These are phyloP conservation scores for Acropora yongei DNA, from an alignment of 64 coral and sea anemone species.

Conservation along the genomic window DNA sequence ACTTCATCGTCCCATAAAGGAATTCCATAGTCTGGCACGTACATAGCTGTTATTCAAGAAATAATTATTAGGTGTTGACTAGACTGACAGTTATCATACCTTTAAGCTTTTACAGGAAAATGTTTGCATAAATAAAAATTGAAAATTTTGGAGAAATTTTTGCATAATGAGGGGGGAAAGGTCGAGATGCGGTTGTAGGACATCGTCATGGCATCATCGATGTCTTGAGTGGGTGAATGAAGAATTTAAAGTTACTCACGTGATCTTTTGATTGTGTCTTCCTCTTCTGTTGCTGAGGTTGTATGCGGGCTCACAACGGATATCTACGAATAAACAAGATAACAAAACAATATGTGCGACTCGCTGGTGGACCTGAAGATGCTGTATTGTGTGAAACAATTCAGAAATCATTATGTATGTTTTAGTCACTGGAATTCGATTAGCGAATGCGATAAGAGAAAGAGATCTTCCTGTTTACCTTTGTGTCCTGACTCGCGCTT, in stretches of 20 bases:
- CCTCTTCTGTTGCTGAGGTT: background rate
- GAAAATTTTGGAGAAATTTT: no score
- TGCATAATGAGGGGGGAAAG: no score
- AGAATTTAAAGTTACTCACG: background rate
- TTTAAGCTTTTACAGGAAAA: no score
- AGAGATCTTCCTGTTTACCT: background rate
- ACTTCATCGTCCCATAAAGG: background rate
- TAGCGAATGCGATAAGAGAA: background rate
- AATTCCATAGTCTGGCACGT: constrained; percentile 7
- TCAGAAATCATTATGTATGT: no score
- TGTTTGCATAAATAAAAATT: no score
- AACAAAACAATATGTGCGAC: background rate
- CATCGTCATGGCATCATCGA: background rate
- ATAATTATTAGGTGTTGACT: background rate
- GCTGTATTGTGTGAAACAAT: background rate
- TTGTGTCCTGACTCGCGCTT: background rate
- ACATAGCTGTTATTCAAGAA: background rate
- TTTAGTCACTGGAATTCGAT: no score
- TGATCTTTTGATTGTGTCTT: background rate
- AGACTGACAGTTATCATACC: background rate
- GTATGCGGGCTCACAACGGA: background rate
- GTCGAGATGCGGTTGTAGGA: no score
- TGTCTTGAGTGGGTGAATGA: background rate
- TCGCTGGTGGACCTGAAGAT: no score
- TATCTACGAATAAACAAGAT: background rate